A percentile compares a stretch with the other conserved stretches of the same genome.
Conservation (phyloP, 2,888 invertebrate species). For the Timandra comae region DNA sequence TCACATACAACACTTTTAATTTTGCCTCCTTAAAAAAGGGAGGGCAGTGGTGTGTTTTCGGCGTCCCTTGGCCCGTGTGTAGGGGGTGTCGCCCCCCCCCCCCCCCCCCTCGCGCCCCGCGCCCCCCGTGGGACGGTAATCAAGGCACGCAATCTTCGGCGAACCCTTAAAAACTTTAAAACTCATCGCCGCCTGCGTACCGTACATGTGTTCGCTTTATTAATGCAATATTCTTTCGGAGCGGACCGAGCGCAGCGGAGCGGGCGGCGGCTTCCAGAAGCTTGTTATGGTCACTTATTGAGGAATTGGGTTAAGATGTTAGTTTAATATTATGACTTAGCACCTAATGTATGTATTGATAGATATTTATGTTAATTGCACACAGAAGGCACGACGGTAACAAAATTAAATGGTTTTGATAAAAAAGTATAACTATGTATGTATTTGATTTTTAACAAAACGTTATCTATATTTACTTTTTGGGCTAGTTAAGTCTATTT, state of each 20-base stretch:
- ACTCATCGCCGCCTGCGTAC: conserved; percentile 64
- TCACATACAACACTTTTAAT: conserved; percentile 65
- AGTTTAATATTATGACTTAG: too few relatives aligned
- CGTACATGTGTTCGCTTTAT: conserved; percentile 33
- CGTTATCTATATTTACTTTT: too few relatives aligned
- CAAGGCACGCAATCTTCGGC: conserved; percentile 81
- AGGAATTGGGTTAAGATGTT: too few relatives aligned
- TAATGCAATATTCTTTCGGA: conserved; percentile 40
- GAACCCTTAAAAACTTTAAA: conserved; percentile 80
- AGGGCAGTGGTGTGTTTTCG: conserved; percentile 63
- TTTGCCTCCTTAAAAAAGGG: conserved; percentile 77
- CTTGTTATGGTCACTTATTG: too few relatives aligned
- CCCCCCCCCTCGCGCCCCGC: neutral
- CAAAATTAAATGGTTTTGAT: too few relatives aligned
- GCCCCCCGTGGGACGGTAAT: conserved; percentile 49
- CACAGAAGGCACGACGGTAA: too few relatives aligned
- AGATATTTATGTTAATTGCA: too few relatives aligned
- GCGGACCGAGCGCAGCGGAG: conserved; percentile 1
- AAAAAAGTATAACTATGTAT: too few relatives aligned
- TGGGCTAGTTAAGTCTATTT: too few relatives aligned
- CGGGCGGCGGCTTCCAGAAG: too few relatives aligned
- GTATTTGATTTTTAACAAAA: too few relatives aligned
- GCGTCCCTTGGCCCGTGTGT: conserved; percentile 52
- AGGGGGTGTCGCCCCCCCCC: conserved; percentile 40
- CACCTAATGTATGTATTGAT: too few relatives aligned